phyloP scores from a whole-genome alignment of 2,888 invertebrate species.

The Cerastis rubricosa region DNA sequence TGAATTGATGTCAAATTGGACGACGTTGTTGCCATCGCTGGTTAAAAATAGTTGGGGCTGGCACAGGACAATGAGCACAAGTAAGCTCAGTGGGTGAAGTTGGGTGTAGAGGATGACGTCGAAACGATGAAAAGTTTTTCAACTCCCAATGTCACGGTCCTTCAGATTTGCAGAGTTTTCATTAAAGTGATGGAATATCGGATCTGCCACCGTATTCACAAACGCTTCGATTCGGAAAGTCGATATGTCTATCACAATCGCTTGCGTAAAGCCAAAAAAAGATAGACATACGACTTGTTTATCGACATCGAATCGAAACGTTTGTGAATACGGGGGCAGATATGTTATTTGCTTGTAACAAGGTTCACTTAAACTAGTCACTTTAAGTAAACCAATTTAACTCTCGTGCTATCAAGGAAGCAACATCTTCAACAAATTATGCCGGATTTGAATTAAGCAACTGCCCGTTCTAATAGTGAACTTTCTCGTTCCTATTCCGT shows the following conservation, averaged over 20 bases:
- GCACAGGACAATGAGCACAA: background rate
- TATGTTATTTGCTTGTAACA: background rate
- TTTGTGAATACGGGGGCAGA: too few relatives aligned
- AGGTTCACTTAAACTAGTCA: background rate
- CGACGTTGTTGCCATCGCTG: background rate
- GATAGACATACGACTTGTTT: too few relatives aligned
- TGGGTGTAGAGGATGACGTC: background rate
- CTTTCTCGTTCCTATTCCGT: slow-evolving; percentile 72
- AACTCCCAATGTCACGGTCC: background rate
- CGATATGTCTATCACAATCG: too few relatives aligned
- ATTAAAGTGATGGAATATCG: background rate
- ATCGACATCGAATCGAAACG: too few relatives aligned
- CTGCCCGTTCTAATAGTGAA: slow-evolving; percentile 63
- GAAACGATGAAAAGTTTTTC: background rate
- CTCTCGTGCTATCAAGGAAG: slow-evolving; percentile 31
- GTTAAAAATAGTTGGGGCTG: background rate
- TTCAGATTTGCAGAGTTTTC: background rate
- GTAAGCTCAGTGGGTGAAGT: background rate
- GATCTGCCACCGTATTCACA: too few relatives aligned
- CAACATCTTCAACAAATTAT: slow-evolving; percentile 51
- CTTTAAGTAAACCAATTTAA: slow-evolving; percentile 21
- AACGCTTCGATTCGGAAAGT: too few relatives aligned
- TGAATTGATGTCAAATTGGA: background rate
- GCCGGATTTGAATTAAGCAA: slow-evolving; percentile 59
- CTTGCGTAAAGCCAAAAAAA: too few relatives aligned